Evolutionary conservation across 2,888 invertebrate genomes (phyloP).

Genomic region (Caenorhabditis sulstoni): DNA sequence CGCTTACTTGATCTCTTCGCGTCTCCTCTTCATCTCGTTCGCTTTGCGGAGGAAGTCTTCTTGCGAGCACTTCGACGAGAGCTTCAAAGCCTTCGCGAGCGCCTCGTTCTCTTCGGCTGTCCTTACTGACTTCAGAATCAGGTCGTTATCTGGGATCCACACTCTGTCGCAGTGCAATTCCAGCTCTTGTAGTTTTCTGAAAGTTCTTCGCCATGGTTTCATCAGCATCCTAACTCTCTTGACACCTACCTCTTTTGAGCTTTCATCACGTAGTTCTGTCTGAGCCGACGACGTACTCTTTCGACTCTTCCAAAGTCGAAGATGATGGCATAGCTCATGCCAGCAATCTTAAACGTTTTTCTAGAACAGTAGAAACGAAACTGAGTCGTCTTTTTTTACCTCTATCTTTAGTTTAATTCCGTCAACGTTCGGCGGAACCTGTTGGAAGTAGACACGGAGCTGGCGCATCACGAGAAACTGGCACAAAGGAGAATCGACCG

Average conservation of each 20-base stretch:
- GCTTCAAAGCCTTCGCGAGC: slow-evolving; percentile 10
- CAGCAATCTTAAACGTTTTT: slow-evolving; percentile 9
- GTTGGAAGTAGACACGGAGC: slow-evolving; percentile 14
- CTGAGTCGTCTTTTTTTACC: background rate
- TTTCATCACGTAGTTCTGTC: background rate
- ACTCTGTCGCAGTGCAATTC: slow-evolving; percentile 9
- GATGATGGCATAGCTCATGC: slow-evolving; percentile 6
- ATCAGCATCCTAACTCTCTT: background rate
- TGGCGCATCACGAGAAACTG: slow-evolving; percentile 33
- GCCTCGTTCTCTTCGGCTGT: slow-evolving; percentile 4
- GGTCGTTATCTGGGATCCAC: slow-evolving; percentile 1
- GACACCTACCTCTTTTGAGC: slow-evolving; percentile 3
- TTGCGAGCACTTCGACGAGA: slow-evolving; percentile 7
- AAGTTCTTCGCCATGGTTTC: background rate
- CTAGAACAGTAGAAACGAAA: too few relatives aligned
- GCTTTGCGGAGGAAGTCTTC: slow-evolving; percentile 22
- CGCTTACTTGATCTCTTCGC: slow-evolving; percentile 36
- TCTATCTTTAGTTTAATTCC: slow-evolving; percentile 29
- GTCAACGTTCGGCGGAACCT: slow-evolving; percentile 7
- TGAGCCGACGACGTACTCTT: slow-evolving; percentile 21
- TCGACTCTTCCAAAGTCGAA: slow-evolving; percentile 27
- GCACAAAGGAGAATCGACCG: slow-evolving; percentile 16
- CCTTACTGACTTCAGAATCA: background rate
- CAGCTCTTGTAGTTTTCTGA: slow-evolving; percentile 16
- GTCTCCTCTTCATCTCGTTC: slow-evolving; percentile 16